Evolutionary conservation across 1,140 invertebrate species (phyloP).

Genomic region (Brachionus manjavacas): DNA sequence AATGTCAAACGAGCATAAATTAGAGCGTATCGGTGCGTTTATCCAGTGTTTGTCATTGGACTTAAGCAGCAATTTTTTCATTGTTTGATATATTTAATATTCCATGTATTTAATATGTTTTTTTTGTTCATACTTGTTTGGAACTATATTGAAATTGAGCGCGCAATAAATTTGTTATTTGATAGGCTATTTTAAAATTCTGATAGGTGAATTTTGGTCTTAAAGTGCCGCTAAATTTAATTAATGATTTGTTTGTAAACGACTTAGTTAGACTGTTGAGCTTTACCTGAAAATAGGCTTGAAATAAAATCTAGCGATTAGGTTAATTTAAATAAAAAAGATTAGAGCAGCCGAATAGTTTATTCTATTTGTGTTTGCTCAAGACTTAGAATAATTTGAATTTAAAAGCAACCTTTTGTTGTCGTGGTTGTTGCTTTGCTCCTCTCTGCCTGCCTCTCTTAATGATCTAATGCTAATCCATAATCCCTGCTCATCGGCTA

Average conservation of each 20-base stretch:
- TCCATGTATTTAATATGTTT: neutral
- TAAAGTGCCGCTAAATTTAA: slow-evolving; percentile 1
- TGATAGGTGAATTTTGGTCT: neutral
- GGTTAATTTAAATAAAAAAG: slow-evolving; percentile 1
- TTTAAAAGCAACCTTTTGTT: neutral
- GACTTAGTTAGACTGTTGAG: slow-evolving; percentile 10
- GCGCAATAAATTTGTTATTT: neutral
- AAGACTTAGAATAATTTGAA: neutral
- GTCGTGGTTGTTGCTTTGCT: no score
- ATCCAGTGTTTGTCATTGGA: neutral
- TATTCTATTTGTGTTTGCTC: neutral
- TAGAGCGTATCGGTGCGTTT: neutral
- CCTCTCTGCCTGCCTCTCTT: neutral
- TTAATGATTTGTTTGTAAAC: slow-evolving; percentile 20
- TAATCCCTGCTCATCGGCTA: no score
- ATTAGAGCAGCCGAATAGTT: neutral
- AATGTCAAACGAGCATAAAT: neutral
- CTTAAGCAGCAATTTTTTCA: neutral
- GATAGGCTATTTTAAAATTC: neutral
- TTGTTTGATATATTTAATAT: neutral
- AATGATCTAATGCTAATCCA: neutral
- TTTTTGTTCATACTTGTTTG: neutral
- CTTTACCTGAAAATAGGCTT: slow-evolving; percentile 9
- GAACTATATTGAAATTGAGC: slow-evolving; percentile 8
- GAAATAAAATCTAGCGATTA: neutral